These are phyloP conservation scores for Eupithecia dodoneata DNA, from an alignment of 2,888 invertebrate genomes.

Conservation along the genomic window DNA sequence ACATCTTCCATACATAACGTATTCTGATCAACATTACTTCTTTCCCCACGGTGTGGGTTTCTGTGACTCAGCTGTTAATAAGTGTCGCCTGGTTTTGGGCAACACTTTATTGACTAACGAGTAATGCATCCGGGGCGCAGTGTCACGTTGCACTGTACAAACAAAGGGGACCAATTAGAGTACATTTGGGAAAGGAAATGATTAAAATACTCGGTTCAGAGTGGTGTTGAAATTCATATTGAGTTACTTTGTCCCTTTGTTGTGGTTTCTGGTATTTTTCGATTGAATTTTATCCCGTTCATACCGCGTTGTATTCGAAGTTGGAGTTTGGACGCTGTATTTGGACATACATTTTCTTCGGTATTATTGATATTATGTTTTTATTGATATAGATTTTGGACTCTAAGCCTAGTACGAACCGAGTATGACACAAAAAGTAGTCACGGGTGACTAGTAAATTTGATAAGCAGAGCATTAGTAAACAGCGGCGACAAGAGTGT, in stretches of 20 bases:
- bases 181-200: constrained; percentile 65
- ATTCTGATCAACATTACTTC: not conserved
- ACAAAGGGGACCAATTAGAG: constrained; percentile 78
- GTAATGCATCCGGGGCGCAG: constrained; percentile 74
- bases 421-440: not conserved
- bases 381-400: not conserved
- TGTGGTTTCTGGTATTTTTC: not conserved
- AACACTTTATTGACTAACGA: constrained; percentile 79
- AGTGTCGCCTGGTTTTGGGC: constrained; percentile 68
- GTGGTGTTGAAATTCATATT: constrained; percentile 20
- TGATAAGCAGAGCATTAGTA: not conserved
- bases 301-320: not conserved
- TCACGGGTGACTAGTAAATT: not conserved
- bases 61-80: constrained; percentile 74
- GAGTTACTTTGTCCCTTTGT: constrained; percentile 1
- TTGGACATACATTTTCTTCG: not conserved
- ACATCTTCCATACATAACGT: not conserved
- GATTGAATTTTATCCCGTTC: not conserved
- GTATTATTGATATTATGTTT: not conserved
- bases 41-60: constrained; percentile 22
- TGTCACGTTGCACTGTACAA: constrained; percentile 78
- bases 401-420: not conserved
- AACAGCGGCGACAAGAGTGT: not conserved
- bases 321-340: not conserved
- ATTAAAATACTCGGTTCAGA: constrained; percentile 47